Evolutionary conservation across 2,888 invertebrate genomes (phyloP), one percentile per base, ranked within the genome.

Genomic region (Onchidella celtica): DNA sequence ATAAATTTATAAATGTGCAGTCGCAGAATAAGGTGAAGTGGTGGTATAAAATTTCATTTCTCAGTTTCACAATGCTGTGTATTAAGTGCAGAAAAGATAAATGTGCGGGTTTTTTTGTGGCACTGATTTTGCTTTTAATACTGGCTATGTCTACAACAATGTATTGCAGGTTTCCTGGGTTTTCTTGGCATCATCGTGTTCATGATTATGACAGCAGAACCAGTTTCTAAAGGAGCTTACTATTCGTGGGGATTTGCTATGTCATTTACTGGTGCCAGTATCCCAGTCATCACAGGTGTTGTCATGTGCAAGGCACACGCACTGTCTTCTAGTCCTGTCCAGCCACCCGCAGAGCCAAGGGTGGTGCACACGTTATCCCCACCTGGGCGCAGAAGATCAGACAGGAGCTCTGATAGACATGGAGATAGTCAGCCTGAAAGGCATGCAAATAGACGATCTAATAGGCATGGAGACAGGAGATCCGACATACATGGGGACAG

Each of bases 191-290:
- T 81, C 34, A 76, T 81, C 14, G n/a, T 81, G 24, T 81, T 81
- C 70, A 81, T 76, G 76, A 76, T 76, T 36, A 81, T 81, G 81
- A 81, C 81, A 9, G 47, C 81, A 38, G 81, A 81, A 34, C 55
- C 38, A 17, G 81, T 81, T 14, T 76, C 81, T 14, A 69, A 69
- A 36, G 70, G 63, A 17, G 81, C 81, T 0, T 76, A 70, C 24
- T 81, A 81, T 34, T 81, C 81, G 17, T 81, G 81, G 81, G 81
- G 76, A 3, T 81, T 81, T 72, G 81, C 76, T n/a, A 70, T 81
- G 75, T 69, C 81, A 14, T 81, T 81, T 34, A 76, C 76, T 47
- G 81, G 76, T 4, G 81, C 81, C 36, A 65, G 59, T 9, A 76
- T 81, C 17, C 76, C 65, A 6, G 76, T 81, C 27, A 32, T 76